Conservation (phyloP, 2,797 vertebrate genomes). For the Telmatherina bonti region DNA sequence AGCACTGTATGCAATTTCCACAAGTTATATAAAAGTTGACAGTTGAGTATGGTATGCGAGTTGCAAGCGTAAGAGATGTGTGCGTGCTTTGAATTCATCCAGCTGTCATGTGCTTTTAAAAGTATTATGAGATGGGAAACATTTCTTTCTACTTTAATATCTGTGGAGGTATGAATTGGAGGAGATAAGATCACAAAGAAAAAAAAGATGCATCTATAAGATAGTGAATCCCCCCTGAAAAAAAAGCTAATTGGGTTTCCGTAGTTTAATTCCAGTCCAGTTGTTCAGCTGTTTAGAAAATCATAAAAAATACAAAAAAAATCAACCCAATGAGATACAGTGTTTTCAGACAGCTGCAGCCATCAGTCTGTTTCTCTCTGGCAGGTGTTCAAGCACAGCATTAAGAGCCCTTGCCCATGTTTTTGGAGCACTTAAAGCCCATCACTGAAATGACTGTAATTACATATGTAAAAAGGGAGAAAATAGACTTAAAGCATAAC, state of each 20-base stretch:
- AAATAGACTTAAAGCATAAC: neutral
- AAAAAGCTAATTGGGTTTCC: neutral
- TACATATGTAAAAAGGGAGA: neutral
- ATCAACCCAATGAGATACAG: neutral
- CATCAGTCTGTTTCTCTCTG: neutral
- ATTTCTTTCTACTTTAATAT: conserved; percentile 20
- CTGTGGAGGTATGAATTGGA: neutral
- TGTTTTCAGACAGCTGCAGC: neutral
- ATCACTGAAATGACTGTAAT: neutral
- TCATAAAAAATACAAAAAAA: neutral
- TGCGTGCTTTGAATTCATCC: conserved; percentile 34
- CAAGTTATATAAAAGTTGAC: neutral
- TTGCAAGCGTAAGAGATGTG: neutral
- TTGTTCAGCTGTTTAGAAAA: neutral
- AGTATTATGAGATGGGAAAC: neutral
- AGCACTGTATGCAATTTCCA: neutral
- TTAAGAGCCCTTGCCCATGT: neutral
- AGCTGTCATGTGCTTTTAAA: neutral
- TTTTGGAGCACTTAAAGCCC: neutral
- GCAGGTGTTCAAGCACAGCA: neutral
- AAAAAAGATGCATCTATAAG: neutral
- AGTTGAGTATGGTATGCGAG: neutral
- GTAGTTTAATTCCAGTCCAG: neutral
- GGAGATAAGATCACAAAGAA: neutral
- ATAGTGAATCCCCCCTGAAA: neutral